Base-by-base conservation (phyloP, 2,797 vertebrate genomes). In the Trachops cirrhosus region DNA sequence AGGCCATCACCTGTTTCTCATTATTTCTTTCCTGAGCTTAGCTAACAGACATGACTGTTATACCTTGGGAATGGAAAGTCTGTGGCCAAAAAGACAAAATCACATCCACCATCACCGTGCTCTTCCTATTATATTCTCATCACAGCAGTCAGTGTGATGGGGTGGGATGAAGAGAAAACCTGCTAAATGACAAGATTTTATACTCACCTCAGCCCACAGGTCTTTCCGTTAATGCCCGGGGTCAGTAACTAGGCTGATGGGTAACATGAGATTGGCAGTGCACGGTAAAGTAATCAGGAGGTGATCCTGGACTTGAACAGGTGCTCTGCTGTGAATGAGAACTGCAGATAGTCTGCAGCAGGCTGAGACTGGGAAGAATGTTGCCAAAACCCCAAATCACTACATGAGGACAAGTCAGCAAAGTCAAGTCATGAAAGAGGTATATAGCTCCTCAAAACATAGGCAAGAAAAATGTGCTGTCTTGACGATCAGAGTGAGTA, bases 1-100 rank as follows among this genome's bases (percentile, higher is more conserved):
- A 96, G 96, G 80, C 62, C 4, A 0, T 98, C 96, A 83, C 96
- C 96, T 97, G 97, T 86, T 98, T 97, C 95, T 96, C 94, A 96
- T 98, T 97, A 96, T 75, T 86, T 80, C 79, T 89, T 94, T 93
- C 80, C 87, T 87, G 75, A 90, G 89, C 52, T 89, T 88, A 95
- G 90, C 68, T 41, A 91, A 90, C n/a, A 82, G 87, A 92, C 93
- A 86, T 92, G 94, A 97, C 71, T 68, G 67, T 70, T 93, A 50
- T 85, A 95, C 22, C 67, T 92, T 90, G 93, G 95, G 71, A 97
- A 95, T 96, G 86, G 93, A 96, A 93, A 80, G 93, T 94, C 93
- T 84, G 41, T 80, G 83, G 93, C 71, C 73, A 93, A 93, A 90
- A 96, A 82, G 70, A 91, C 48, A 82, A 82, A 96, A 80, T 86